phyloP scores from a whole-genome alignment of 2,888 invertebrate species.

The Xanthia icteritia region DNA sequence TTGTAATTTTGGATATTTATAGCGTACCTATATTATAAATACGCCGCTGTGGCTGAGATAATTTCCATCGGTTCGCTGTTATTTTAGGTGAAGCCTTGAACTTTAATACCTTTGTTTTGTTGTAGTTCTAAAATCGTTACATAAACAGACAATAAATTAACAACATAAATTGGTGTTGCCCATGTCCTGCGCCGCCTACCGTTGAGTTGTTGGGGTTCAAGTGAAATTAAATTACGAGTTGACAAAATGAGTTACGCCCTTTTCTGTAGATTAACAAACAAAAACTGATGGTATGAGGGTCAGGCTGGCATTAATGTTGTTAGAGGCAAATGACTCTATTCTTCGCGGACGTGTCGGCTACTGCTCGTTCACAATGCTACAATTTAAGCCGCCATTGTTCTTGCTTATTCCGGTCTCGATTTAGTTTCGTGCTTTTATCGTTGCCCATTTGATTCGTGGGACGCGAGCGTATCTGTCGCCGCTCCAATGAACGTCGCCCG shows the following conservation, averaged over 20 bases:
- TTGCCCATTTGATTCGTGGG: slow-evolving; percentile 78
- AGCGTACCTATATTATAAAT: slow-evolving; percentile 64
- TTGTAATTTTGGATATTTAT: slow-evolving; percentile 80
- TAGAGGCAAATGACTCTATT: slow-evolving; percentile 89
- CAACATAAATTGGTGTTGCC: slow-evolving; percentile 81
- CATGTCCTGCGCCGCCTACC: slow-evolving; percentile 80
- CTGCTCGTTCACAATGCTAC: slow-evolving; percentile 83
- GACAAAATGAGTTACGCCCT: slow-evolving; percentile 91
- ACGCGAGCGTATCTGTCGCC: slow-evolving; percentile 69
- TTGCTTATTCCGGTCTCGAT: slow-evolving; percentile 83
- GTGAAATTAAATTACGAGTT: slow-evolving; percentile 89
- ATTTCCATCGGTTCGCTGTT: slow-evolving; percentile 41
- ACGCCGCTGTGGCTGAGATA: slow-evolving; percentile 32
- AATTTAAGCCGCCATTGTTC: slow-evolving; percentile 87
- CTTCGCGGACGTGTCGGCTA: slow-evolving; percentile 82
- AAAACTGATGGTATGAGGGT: slow-evolving; percentile 89
- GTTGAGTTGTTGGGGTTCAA: slow-evolving; percentile 82
- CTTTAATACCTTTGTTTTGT: slow-evolving; percentile 64
- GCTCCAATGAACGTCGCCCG: slow-evolving; percentile 69
- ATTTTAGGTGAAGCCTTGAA: slow-evolving; percentile 56
- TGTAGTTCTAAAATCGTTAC: slow-evolving; percentile 72
- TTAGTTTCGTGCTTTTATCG: slow-evolving; percentile 87
- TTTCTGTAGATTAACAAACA: slow-evolving; percentile 90
- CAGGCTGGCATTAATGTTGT: slow-evolving; percentile 87
- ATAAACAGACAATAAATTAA: slow-evolving; percentile 83